Percentiles rank a stretch among this genome's conserved stretches.
phyloP scores from a whole-genome alignment of 2,888 invertebrate genomes.

The Agrochola lota region DNA sequence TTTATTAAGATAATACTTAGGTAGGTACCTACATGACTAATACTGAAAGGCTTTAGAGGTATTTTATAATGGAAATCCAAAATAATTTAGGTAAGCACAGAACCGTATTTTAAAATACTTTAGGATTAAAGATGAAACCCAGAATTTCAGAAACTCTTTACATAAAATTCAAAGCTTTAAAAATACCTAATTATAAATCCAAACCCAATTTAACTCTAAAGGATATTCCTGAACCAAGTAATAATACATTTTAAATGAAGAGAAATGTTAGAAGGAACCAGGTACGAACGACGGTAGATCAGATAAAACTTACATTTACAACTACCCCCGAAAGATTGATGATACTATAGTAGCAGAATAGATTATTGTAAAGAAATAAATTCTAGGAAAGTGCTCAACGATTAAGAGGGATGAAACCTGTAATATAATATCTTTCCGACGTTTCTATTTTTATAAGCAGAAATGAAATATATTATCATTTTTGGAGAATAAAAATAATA shows the following conservation, averaged over 20 bases:
- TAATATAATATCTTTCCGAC: background rate
- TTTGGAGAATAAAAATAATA: background rate
- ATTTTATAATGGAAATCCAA: background rate
- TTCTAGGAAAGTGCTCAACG: constrained; percentile 21
- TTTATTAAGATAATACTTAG: background rate
- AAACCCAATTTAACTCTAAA: constrained; percentile 5
- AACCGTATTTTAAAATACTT: background rate
- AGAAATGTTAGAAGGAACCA: constrained; percentile 48
- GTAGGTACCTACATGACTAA: background rate
- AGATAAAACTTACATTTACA: constrained; percentile 54
- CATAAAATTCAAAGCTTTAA: background rate
- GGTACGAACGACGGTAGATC: constrained; percentile 46
- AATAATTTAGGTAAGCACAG: background rate
- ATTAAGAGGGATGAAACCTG: constrained; percentile 19
- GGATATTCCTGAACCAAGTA: constrained; percentile 31
- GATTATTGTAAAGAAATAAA: constrained; percentile 39
- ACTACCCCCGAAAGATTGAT: constrained; percentile 59
- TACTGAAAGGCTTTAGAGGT: background rate
- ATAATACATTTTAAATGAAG: constrained; percentile 56
- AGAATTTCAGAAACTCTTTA: constrained; percentile 13
- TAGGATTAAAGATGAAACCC: background rate
- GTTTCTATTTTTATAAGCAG: background rate
- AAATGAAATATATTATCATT: background rate
- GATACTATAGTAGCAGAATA: constrained; percentile 23
- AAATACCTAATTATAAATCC: constrained; percentile 24